Conservation (phyloP, 2,888 invertebrate genomes). For the Galerucella nymphaeae region DNA sequence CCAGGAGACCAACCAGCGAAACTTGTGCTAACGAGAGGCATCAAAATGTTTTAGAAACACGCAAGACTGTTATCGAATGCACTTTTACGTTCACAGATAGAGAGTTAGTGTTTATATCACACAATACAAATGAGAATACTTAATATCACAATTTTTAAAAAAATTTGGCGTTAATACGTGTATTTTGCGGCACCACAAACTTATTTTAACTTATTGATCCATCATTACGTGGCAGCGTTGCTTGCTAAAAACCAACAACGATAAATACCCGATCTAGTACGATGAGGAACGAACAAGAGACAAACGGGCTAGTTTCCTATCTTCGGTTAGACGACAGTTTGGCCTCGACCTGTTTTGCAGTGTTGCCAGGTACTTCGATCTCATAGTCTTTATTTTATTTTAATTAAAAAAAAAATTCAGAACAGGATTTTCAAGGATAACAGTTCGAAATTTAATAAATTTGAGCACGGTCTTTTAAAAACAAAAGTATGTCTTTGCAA, state of each 20-base stretch:
- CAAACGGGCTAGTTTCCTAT: slow-evolving; percentile 15
- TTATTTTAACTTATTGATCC: slow-evolving; percentile 62
- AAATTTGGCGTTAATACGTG: slow-evolving; percentile 66
- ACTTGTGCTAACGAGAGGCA: slow-evolving; percentile 56
- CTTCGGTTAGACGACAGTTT: slow-evolving; percentile 20
- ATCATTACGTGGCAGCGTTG: slow-evolving; percentile 63
- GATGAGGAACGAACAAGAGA: slow-evolving; percentile 16
- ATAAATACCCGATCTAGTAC: slow-evolving; percentile 23
- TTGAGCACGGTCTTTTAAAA: not conserved
- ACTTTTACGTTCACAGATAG: slow-evolving; percentile 53
- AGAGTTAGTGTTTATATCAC: slow-evolving; percentile 58
- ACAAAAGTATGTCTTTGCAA: not conserved
- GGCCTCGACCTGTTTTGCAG: slow-evolving; percentile 30
- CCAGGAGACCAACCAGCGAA: slow-evolving; percentile 59
- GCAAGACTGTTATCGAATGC: slow-evolving; percentile 57
- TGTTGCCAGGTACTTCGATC: slow-evolving; percentile 20
- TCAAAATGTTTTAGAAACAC: slow-evolving; percentile 57
- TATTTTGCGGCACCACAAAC: slow-evolving; percentile 60
- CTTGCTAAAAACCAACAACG: slow-evolving; percentile 51
- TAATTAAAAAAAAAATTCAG: slow-evolving; percentile 9
- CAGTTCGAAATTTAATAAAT: not conserved
- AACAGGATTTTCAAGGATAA: slow-evolving; percentile 13
- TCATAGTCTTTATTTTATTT: slow-evolving; percentile 15
- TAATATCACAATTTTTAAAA: slow-evolving; percentile 65
- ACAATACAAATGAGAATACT: slow-evolving; percentile 63